Evolutionary conservation across 2,888 invertebrate genomes (phyloP).

Genomic region (Tricholauxania praeusta): DNA sequence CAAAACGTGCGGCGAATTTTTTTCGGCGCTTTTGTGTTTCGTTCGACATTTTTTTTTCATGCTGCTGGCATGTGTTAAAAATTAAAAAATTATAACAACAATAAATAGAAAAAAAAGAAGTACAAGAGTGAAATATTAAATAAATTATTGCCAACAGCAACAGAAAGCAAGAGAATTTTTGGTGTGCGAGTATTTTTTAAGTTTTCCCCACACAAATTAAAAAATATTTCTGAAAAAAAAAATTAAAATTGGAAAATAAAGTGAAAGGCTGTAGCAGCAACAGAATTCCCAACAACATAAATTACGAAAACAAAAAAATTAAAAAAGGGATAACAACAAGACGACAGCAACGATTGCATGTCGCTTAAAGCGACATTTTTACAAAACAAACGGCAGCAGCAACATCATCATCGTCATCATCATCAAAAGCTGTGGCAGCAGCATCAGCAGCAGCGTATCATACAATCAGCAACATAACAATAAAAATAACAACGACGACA

Average conservation of each 20-base stretch:
- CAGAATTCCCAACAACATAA: constrained; percentile 13
- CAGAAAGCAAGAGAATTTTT: background rate
- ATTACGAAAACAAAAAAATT: constrained; percentile 1
- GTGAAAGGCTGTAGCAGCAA: constrained; percentile 1
- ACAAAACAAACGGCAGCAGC: constrained; percentile 44
- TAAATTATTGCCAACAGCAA: background rate
- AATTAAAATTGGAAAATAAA: constrained; percentile 20
- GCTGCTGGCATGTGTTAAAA: background rate
- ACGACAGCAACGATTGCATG: constrained; percentile 26
- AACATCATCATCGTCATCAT: constrained; percentile 40
- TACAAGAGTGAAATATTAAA: constrained; percentile 5
- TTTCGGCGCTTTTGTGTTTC: no score
- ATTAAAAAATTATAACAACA: constrained; percentile 7
- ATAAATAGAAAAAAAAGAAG: background rate
- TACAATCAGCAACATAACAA: constrained; percentile 37
- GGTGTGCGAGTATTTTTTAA: background rate
- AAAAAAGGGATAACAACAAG: constrained; percentile 34
- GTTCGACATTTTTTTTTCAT: no score
- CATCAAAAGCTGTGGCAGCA: constrained; percentile 37
- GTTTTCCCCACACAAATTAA: constrained; percentile 21
- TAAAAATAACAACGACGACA: constrained; percentile 41
- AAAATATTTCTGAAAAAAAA: constrained; percentile 22
- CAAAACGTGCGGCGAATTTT: no score
- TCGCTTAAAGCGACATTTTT: constrained; percentile 37
- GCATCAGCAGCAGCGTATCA: constrained; percentile 33